Evolutionary conservation across 2,797 vertebrate genomes (phyloP), one percentile per base, ranked within the genome.

Genomic region (Chlorospingus semifuscus): DNA sequence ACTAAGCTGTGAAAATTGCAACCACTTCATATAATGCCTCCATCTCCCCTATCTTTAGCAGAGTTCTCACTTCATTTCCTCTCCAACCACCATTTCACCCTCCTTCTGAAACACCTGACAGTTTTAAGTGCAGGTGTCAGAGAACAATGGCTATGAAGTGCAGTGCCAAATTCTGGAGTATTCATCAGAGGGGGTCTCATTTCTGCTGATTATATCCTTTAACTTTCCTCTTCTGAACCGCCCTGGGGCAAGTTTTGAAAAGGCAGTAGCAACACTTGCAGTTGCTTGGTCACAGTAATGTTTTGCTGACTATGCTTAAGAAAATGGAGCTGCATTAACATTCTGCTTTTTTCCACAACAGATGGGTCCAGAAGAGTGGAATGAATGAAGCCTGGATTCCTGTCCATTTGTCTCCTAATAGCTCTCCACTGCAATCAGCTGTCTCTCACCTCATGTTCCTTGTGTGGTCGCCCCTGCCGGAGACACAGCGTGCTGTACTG

Each of bases 401-500:
- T 77, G 34, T 63, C 49, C 44, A 23, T 84, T 78, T 87, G 59
- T 61, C 19, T 80, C 70, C 32, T 90, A 46, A 68, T 50, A 56
- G 52, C 60, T 80, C 32, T 42, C 39, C 39, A 9, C 24, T 10
- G 8, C 46, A 61, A 47, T 57, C 34, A n/a, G 12, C 63, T 75
- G 13, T 70, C 53, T 83, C 34, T 42, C 4, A 9, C 63, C 32
- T 90, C 4, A 4, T 49, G 68, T 63, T 77, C 41, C 55, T 19
- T 37, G 12, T 3, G 27, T 66, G 44, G 53, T 77, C 3, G 0
- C 32, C 12, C 3, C 41, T 82, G 78, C 60, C 0, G 0, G 68
- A 89, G 89, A 85, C 60, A 41, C 50, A 50, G 7, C 0, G 6
- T 93, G 59, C 80, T 69, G 78, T 82, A 12, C 83, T 72, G 36